Conservation (phyloP, 2,888 invertebrate genomes). For the Dolichopus griseipennis region DNA sequence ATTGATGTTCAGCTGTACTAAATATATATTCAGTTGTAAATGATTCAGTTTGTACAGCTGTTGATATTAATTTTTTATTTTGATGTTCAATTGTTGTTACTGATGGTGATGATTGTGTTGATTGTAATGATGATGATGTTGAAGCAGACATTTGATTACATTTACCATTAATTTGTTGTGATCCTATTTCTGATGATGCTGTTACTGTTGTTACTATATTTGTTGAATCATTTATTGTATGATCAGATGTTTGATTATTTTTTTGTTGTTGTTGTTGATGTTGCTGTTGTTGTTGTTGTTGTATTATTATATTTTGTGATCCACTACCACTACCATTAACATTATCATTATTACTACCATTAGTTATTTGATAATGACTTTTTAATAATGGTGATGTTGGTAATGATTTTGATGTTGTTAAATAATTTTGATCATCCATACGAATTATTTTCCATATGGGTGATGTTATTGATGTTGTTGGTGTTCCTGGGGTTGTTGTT, state of each 20-base stretch:
- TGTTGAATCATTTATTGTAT: slow-evolving; percentile 14
- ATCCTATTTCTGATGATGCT: slow-evolving; percentile 13
- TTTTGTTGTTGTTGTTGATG: slow-evolving; percentile 7
- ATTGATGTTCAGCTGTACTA: slow-evolving; percentile 28
- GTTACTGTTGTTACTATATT: slow-evolving; percentile 11
- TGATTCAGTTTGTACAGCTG: slow-evolving; percentile 48
- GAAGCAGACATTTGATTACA: slow-evolving; percentile 17
- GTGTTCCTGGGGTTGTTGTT: neutral
- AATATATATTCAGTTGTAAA: slow-evolving; percentile 38
- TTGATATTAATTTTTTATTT: slow-evolving; percentile 22
- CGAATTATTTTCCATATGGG: neutral
- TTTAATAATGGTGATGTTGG: slow-evolving; percentile 4
- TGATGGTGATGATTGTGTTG: slow-evolving; percentile 21
- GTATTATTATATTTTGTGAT: neutral
- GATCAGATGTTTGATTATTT: slow-evolving; percentile 10
- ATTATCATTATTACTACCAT: neutral
- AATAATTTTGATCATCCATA: slow-evolving; percentile 6
- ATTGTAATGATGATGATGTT: slow-evolving; percentile 16
- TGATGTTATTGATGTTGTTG: neutral
- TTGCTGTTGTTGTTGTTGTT: neutral
- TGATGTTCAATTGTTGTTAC: slow-evolving; percentile 12
- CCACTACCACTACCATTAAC: slow-evolving; percentile 1
- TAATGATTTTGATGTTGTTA: slow-evolving; percentile 2
- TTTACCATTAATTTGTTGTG: slow-evolving; percentile 7
- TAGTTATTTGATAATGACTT: neutral